A percentile compares a stretch with the other conserved stretches of the same genome.
phyloP scores from a whole-genome alignment of 2,113 vertebrate genomes.

The Chrysochloris asiatica region DNA sequence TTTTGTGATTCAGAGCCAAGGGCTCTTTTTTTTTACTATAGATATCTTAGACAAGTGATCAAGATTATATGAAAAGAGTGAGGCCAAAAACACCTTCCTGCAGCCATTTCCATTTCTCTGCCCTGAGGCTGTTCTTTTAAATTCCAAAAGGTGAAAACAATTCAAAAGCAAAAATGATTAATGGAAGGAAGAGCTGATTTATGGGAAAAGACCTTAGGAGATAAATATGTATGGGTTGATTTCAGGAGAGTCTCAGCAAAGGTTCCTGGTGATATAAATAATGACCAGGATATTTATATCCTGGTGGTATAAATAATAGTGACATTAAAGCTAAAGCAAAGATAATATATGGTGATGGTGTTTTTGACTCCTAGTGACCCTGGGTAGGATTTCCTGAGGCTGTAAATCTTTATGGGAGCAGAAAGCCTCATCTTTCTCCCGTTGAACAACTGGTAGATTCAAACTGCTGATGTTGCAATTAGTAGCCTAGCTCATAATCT shows the following conservation, averaged over 20 bases:
- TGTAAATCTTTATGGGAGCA: no score
- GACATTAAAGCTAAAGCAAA: background rate
- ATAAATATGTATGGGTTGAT: background rate
- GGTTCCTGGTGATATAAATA: background rate
- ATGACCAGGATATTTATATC: no score
- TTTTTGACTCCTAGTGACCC: no score
- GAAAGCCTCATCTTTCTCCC: no score
- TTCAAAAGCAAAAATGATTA: background rate
- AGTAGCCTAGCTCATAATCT: no score
- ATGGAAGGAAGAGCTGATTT: background rate
- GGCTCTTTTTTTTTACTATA: background rate
- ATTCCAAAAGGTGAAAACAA: conserved; percentile 3
- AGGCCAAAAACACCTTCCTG: background rate
- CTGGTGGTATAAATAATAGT: background rate
- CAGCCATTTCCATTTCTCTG: background rate
- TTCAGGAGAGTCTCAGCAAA: background rate
- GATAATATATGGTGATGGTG: background rate
- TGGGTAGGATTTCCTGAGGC: no score
- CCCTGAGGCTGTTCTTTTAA: background rate
- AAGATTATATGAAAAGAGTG: background rate
- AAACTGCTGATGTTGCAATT: no score
- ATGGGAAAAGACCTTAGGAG: background rate
- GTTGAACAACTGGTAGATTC: no score
- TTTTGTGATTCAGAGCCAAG: background rate
- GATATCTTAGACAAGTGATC: background rate